A percentile compares a stretch with the other conserved stretches of the same genome.
phyloP scores from a whole-genome alignment of 2,888 invertebrate genomes.

The Unio delphinus region DNA sequence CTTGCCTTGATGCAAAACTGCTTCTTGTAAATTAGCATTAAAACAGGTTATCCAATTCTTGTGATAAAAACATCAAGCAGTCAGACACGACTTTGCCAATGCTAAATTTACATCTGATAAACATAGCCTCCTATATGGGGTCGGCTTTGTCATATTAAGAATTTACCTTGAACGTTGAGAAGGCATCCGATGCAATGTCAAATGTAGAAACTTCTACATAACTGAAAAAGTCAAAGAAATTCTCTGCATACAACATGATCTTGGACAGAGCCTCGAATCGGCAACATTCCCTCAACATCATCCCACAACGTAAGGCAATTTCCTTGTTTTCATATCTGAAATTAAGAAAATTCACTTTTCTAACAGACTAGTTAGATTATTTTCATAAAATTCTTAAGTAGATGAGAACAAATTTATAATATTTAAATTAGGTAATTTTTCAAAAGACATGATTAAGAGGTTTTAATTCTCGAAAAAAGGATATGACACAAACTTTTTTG shows the following conservation, averaged over 20 bases:
- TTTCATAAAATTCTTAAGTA: background rate
- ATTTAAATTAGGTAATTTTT: too few relatives aligned
- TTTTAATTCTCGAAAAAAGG: too few relatives aligned
- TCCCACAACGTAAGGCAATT: constrained; percentile 98
- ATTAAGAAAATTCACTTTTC: constrained; percentile 39
- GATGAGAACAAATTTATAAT: background rate
- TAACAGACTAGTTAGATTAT: background rate
- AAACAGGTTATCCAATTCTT: too few relatives aligned
- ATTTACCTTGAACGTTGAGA: constrained; percentile 98
- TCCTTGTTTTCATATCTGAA: constrained; percentile 97
- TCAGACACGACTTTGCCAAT: too few relatives aligned
- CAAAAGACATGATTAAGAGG: too few relatives aligned
- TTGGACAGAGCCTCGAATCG: constrained; percentile 98
- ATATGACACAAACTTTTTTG: too few relatives aligned
- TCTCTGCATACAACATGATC: constrained; percentile 97
- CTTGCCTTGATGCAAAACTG: too few relatives aligned
- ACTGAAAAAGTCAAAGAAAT: constrained; percentile 99
- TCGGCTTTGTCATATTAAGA: background rate
- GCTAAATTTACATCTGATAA: too few relatives aligned
- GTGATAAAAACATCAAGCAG: too few relatives aligned
- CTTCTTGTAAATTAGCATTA: too few relatives aligned
- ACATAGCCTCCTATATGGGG: background rate
- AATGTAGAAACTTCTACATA: constrained; percentile 99
- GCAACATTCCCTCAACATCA: constrained; percentile 98
- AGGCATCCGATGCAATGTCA: constrained; percentile 99